These are phyloP conservation scores for Brachynemurus nebulosus DNA, from an alignment of 2,888 invertebrate genomes.

Conservation along the genomic window DNA sequence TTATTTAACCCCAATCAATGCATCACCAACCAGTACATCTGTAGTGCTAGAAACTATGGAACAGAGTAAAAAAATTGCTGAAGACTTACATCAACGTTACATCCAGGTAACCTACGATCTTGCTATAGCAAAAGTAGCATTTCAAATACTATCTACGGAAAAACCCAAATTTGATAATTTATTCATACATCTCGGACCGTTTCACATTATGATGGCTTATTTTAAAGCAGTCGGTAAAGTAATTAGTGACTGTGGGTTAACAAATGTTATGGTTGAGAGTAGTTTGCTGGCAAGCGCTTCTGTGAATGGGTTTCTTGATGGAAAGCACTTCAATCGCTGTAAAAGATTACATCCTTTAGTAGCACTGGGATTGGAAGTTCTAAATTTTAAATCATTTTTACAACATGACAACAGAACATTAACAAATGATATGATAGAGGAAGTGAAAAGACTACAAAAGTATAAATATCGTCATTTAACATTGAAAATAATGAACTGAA, in stretches of 20 bases:
- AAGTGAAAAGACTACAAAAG: no score
- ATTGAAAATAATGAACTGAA: no score
- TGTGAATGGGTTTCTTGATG: background rate
- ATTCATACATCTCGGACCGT: conserved; percentile 12
- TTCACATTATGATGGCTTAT: no score
- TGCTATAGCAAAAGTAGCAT: conserved; percentile 13
- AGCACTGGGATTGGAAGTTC: background rate
- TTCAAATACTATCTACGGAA: conserved; percentile 1
- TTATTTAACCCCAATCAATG: conserved; percentile 22
- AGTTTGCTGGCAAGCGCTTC: background rate
- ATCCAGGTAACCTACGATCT: conserved; percentile 18
- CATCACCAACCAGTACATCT: conserved; percentile 22
- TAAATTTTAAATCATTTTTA: no score
- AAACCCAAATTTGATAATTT: conserved; percentile 10
- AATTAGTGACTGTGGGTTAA: background rate
- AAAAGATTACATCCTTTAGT: background rate
- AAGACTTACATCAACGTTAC: conserved; percentile 11
- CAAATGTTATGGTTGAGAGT: background rate
- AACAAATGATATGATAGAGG: background rate
- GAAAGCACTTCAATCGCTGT: background rate
- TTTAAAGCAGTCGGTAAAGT: background rate
- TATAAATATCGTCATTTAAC: background rate
- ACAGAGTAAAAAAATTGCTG: conserved; percentile 15
- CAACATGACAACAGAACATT: background rate
- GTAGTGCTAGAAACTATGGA: no score